These are phyloP conservation scores for Porites australiensis DNA, from an alignment of 64 coral and sea anemone genomes.

Conservation along the genomic window DNA sequence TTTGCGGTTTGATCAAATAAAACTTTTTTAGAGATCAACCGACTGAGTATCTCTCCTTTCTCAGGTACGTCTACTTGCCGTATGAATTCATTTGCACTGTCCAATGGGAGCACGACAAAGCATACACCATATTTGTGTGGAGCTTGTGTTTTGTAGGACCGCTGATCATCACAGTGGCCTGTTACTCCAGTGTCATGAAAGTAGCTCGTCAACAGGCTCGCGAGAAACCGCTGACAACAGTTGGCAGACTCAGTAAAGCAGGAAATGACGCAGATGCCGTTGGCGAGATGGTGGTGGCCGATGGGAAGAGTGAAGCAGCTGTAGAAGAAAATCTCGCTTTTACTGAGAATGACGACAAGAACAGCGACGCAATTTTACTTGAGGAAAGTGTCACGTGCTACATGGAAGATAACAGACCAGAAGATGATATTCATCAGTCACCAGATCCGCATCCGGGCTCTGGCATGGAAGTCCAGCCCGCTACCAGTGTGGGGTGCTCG, in stretches of 20 bases:
- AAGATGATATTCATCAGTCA: not conserved
- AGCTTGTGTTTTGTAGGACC: constrained; percentile 42
- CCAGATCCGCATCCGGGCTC: not conserved
- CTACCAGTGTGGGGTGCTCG: too few species aligned
- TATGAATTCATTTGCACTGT: constrained; percentile 82
- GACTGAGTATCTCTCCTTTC: not conserved
- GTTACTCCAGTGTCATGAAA: constrained; percentile 53
- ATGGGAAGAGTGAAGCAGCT: not conserved
- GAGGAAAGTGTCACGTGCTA: not conserved
- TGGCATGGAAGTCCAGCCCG: too few species aligned
- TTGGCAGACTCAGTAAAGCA: not conserved
- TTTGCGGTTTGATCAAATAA: too few species aligned
- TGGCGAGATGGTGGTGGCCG: not conserved
- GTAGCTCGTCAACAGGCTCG: constrained; percentile 35
- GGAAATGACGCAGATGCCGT: not conserved
- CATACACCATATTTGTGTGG: constrained; percentile 51
- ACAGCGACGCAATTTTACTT: not conserved
- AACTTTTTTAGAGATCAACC: too few species aligned
- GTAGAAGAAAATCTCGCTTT: constrained; percentile 16
- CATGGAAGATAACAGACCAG: not conserved
- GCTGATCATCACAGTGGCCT: constrained; percentile 53
- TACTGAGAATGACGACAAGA: not conserved
- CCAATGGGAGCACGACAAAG: constrained; percentile 65
- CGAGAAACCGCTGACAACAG: not conserved
- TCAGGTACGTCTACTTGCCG: constrained; percentile 62